These are phyloP conservation scores for Austrofundulus limnaeus DNA, from an alignment of 2,113 vertebrate genomes.

Conservation along the genomic window DNA sequence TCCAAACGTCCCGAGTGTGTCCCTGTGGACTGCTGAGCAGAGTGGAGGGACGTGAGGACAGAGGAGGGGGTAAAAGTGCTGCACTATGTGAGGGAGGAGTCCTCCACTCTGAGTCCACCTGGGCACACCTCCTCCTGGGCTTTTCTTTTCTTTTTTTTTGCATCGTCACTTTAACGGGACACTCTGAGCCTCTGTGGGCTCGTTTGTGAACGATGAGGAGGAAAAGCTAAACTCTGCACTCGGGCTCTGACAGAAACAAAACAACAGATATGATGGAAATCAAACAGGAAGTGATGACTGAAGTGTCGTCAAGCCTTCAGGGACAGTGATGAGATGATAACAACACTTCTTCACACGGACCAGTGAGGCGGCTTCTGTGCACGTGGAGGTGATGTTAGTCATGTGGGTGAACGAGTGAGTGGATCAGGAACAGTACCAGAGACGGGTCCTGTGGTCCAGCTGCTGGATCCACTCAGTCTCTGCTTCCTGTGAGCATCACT, in stretches of 20 bases:
- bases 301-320: constrained; percentile 61
- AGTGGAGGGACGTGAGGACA: constrained; percentile 61
- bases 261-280: constrained; percentile 40
- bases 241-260: constrained; percentile 44
- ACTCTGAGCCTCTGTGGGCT: constrained; percentile 33
- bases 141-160: background rate
- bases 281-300: constrained; percentile 31
- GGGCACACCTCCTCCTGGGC: constrained; percentile 17
- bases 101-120: constrained; percentile 62
- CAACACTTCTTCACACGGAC: constrained; percentile 45
- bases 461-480: constrained; percentile 75
- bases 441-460: constrained; percentile 64
- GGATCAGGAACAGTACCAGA: constrained; percentile 60
- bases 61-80: constrained; percentile 73
- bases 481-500: constrained; percentile 55
- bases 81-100: constrained; percentile 64
- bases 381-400: constrained; percentile 45
- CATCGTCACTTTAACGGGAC: background rate
- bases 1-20: constrained; percentile 8
- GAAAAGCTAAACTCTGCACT: constrained; percentile 22
- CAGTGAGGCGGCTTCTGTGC: constrained; percentile 38
- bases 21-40: constrained; percentile 44
- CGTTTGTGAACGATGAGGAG: constrained; percentile 16
- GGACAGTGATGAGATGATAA: constrained; percentile 42
- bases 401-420: constrained; percentile 60